These are phyloP conservation scores for Semaprochilodus insignis DNA, from an alignment of 2,797 vertebrate species.

Conservation along the genomic window DNA sequence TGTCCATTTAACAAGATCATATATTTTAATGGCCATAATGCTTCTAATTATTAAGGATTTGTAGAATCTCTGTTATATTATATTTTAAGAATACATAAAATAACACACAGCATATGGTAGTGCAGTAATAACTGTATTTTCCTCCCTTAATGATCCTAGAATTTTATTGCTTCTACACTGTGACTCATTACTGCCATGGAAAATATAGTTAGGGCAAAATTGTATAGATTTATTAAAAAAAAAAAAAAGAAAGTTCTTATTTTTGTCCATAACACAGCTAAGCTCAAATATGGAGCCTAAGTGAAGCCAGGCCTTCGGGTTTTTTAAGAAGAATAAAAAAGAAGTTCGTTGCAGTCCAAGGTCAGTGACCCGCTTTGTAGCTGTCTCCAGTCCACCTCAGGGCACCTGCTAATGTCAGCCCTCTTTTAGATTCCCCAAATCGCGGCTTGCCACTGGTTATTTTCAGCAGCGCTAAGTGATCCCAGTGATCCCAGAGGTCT, in stretches of 20 bases:
- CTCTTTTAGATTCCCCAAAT: constrained; percentile 76
- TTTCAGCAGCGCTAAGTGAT: constrained; percentile 84
- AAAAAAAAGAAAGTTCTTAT: not conserved
- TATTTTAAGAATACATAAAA: not conserved
- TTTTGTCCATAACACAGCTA: constrained; percentile 7
- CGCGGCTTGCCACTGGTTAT: constrained; percentile 81
- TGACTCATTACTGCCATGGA: constrained; percentile 3
- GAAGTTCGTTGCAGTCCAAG: constrained; percentile 80
- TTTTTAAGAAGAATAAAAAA: constrained; percentile 63
- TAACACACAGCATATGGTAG: constrained; percentile 4
- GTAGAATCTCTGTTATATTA: not conserved
- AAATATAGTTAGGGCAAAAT: not conserved
- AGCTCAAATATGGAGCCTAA: constrained; percentile 59
- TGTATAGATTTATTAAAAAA: constrained; percentile 2
- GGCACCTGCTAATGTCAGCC: constrained; percentile 82
- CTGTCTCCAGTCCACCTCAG: constrained; percentile 81
- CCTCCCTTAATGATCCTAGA: not conserved
- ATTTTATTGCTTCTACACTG: constrained; percentile 1
- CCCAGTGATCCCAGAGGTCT: constrained; percentile 81
- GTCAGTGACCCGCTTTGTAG: constrained; percentile 83
- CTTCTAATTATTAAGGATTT: constrained; percentile 4
- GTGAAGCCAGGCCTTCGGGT: constrained; percentile 77
- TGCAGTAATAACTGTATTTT: constrained; percentile 1
- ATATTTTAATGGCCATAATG: not conserved
- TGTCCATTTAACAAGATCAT: not conserved